Percentiles rank a stretch among this genome's conserved stretches.
phyloP scores from a whole-genome alignment of 2,797 vertebrate species.

The Triplophysa bombifrons region DNA sequence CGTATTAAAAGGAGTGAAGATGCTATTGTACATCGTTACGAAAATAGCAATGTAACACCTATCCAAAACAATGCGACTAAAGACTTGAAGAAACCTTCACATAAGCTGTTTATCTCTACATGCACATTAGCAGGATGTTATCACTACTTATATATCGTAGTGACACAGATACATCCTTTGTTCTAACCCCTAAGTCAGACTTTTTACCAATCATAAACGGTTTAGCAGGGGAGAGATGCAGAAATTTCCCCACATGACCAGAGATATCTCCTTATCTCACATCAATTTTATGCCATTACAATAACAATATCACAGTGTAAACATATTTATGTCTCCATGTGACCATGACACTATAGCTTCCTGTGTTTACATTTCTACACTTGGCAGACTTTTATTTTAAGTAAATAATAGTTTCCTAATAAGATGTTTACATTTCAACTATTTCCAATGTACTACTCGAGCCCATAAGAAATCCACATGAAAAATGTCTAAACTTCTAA shows the following conservation, averaged over 20 bases:
- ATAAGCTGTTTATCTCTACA: constrained; percentile 24
- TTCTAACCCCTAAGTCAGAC: constrained; percentile 2
- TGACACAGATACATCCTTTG: constrained; percentile 27
- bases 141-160: constrained; percentile 4
- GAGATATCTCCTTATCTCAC: not conserved
- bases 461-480: not conserved
- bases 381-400: not conserved
- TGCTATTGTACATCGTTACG: too few relatives aligned
- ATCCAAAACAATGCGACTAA: not conserved
- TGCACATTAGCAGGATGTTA: constrained; percentile 16
- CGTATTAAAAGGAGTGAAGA: too few relatives aligned
- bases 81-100: not conserved
- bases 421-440: not conserved
- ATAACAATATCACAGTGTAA: not conserved
- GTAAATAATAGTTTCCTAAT: not conserved
- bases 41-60: not conserved
- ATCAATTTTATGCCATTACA: not conserved
- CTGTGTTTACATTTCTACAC: not conserved
- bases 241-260: not conserved
- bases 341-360: too few relatives aligned
- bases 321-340: not conserved
- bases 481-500: not conserved
- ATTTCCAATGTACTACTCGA: not conserved
- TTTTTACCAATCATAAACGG: not conserved
- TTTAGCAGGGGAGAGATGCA: not conserved